phyloP scores from a whole-genome alignment of 1,140 invertebrate species.

The Leptinotarsa texana region DNA sequence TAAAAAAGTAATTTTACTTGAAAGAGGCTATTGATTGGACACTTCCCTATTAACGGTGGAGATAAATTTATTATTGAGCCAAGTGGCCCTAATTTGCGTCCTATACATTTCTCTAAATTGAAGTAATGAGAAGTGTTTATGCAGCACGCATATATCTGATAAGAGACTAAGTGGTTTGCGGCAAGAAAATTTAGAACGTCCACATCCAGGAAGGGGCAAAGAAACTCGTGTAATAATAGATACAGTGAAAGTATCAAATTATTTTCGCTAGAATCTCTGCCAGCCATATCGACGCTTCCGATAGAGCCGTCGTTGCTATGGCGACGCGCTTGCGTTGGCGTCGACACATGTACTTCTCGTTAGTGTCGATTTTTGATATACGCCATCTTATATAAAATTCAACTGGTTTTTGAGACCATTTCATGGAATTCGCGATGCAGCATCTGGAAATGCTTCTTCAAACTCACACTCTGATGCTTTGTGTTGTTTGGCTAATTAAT shows the following conservation, averaged over 20 bases:
- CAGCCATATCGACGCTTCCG: conserved; percentile 27
- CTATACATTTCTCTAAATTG: no score
- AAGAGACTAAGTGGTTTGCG: no score
- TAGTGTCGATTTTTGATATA: conserved; percentile 51
- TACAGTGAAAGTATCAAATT: neutral
- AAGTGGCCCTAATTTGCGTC: no score
- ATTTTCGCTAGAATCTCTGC: conserved; percentile 7
- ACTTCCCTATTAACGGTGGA: no score
- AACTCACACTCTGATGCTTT: neutral
- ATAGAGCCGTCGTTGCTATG: conserved; percentile 44
- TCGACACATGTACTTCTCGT: conserved; percentile 40
- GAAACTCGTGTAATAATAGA: neutral
- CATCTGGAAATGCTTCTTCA: neutral
- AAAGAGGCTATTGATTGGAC: no score
- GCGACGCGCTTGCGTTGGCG: conserved; percentile 46
- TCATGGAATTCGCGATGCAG: neutral
- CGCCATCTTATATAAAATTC: conserved; percentile 47
- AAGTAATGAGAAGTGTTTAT: no score
- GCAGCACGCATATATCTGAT: no score
- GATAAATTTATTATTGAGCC: no score
- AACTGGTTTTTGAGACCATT: neutral
- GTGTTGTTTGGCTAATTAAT: neutral
- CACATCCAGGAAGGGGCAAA: neutral
- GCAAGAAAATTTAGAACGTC: no score
- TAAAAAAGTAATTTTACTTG: no score